Evolutionary conservation across 2,113 vertebrate species (phyloP).

Genomic region (Diglossa brunneiventris): DNA sequence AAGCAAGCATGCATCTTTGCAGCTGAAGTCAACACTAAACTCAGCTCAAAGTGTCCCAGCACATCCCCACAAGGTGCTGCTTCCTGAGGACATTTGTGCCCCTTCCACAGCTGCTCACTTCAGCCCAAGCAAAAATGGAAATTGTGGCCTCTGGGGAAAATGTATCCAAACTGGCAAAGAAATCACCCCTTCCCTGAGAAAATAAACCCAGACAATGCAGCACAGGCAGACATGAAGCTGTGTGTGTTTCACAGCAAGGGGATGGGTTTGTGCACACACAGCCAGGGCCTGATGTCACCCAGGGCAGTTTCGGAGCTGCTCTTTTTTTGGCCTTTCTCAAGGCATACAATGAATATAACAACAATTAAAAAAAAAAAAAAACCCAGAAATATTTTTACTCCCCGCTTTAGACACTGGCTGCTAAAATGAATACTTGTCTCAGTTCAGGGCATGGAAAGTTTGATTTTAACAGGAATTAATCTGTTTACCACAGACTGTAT

Average conservation of each 20-base stretch:
- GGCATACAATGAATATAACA: background rate
- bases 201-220: background rate
- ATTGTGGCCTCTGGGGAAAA: background rate
- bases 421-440: slow-evolving; percentile 17
- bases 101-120: background rate
- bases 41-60: background rate
- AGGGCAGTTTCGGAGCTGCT: background rate
- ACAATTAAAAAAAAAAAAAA: background rate
- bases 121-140: background rate
- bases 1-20: background rate
- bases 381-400: background rate
- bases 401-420: background rate
- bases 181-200: background rate
- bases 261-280: background rate
- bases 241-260: background rate
- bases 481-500: slow-evolving; percentile 50
- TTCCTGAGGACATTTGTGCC: background rate
- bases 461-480: slow-evolving; percentile 62
- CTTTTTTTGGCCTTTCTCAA: background rate
- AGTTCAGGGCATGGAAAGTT: slow-evolving; percentile 56
- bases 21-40: background rate
- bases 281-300: background rate
- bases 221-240: background rate
- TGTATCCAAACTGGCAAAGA: background rate
- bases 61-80: fast-evolving